Conservation (phyloP, 2,797 vertebrate species). For the Scleropages formosus region DNA sequence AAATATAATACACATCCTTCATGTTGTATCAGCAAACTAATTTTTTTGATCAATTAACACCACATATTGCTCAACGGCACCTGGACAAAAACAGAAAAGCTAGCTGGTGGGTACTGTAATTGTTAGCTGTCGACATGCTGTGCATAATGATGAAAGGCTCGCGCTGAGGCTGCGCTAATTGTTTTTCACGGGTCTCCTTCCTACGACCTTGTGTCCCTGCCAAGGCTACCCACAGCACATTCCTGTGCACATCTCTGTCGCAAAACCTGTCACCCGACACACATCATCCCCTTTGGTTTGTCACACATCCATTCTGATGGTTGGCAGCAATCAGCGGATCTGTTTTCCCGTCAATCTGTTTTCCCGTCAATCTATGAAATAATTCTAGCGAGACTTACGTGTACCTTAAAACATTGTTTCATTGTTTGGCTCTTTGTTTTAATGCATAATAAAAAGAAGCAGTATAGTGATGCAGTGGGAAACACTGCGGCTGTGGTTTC, state of each 20-base stretch:
- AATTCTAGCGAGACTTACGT: no score
- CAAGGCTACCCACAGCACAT: constrained; percentile 58
- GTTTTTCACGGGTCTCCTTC: constrained; percentile 65
- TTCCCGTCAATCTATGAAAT: constrained; percentile 59
- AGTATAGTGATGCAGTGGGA: no score
- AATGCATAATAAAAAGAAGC: no score
- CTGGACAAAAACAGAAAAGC: not conserved
- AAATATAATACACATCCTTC: constrained; percentile 20
- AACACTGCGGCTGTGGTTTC: no score
- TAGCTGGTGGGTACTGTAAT: constrained; percentile 68
- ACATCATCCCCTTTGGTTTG: constrained; percentile 68
- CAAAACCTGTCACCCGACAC: constrained; percentile 67
- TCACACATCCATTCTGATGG: constrained; percentile 64
- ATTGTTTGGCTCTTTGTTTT: no score
- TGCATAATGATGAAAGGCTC: constrained; percentile 72
- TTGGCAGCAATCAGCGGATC: constrained; percentile 65
- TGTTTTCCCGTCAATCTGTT: constrained; percentile 59
- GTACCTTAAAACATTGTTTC: no score
- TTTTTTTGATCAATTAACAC: constrained; percentile 39
- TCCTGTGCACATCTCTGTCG: constrained; percentile 71
- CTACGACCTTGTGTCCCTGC: constrained; percentile 67
- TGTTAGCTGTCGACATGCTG: constrained; percentile 75
- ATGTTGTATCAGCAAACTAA: constrained; percentile 33
- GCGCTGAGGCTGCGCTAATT: constrained; percentile 66
- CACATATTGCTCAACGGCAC: constrained; percentile 54